phyloP scores from a whole-genome alignment of 2,888 invertebrate species.

The Choreutis nemorana region DNA sequence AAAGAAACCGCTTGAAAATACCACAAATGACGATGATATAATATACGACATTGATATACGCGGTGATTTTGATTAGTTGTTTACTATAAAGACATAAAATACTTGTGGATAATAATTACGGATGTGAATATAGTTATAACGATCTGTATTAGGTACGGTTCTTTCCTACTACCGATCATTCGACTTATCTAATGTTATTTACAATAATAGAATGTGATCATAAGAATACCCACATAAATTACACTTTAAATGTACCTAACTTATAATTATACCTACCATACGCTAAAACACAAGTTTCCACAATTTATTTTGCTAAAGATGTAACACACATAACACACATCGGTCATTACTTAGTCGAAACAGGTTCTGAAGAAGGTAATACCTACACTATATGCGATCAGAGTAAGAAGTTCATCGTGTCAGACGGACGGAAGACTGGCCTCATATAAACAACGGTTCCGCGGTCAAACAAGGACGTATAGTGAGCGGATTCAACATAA shows the following conservation, averaged over 20 bases:
- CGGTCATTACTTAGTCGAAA: conserved; percentile 16
- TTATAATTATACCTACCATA: not conserved
- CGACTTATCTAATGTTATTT: too few species aligned
- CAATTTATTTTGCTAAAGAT: conserved; percentile 3
- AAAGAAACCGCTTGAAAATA: too few species aligned
- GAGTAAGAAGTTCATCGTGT: conserved; percentile 19
- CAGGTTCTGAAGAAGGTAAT: conserved; percentile 19
- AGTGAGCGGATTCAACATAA: too few species aligned
- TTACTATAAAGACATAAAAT: too few species aligned
- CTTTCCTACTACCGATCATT: too few species aligned
- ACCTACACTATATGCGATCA: too few species aligned
- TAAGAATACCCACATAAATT: conserved; percentile 5
- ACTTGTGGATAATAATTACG: too few species aligned
- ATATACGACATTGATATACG: conserved; percentile 15
- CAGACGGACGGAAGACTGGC: conserved; percentile 19
- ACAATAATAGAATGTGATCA: too few species aligned
- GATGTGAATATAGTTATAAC: too few species aligned
- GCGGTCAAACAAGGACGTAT: too few species aligned
- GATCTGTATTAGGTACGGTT: too few species aligned
- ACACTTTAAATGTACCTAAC: not conserved
- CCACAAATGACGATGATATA: conserved; percentile 5
- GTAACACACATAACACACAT: conserved; percentile 1
- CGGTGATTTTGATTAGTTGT: conserved; percentile 1
- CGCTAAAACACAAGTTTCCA: conserved; percentile 12
- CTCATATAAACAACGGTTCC: conserved; percentile 9